phyloP scores from a whole-genome alignment of 2,113 vertebrate species.

The Cyanoliseus patagonus region DNA sequence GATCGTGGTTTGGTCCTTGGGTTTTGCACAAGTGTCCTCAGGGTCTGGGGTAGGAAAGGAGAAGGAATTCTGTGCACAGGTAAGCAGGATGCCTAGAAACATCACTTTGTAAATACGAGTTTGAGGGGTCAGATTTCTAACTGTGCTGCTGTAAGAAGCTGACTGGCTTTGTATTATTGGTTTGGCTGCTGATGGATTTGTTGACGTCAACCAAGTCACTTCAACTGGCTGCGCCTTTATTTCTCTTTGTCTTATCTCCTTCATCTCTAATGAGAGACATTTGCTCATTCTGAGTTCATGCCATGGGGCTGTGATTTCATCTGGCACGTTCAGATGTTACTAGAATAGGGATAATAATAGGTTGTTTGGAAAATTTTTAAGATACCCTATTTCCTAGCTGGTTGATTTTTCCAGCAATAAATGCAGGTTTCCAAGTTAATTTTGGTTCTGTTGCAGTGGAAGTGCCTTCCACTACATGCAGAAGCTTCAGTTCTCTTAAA shows the following conservation, averaged over 20 bases:
- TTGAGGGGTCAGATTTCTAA: not conserved
- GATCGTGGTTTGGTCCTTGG: not conserved
- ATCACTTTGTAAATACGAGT: not conserved
- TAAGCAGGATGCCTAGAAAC: not conserved
- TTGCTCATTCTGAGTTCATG: conserved; percentile 29
- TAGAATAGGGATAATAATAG: conserved; percentile 39
- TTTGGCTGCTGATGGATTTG: not conserved
- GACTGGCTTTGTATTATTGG: not conserved
- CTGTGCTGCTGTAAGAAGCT: not conserved
- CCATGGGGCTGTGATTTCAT: conserved; percentile 46
- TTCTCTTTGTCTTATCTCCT: conserved; percentile 31
- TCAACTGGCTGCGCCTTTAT: not conserved
- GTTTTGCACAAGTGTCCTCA: not conserved
- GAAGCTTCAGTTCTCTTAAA: not conserved
- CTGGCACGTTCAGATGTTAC: conserved; percentile 25
- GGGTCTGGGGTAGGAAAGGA: not conserved
- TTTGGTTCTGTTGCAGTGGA: not conserved
- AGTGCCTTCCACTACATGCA: not conserved
- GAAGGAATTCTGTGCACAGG: not conserved
- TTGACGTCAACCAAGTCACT: conserved; percentile 17
- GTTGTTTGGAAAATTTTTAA: conserved; percentile 16
- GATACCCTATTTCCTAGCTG: not conserved
- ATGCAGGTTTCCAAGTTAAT: not conserved
- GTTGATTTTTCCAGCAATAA: conserved; percentile 29
- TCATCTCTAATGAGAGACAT: conserved; percentile 18